Percentiles rank a stretch among this genome's conserved stretches.
Conservation (phyloP, 2,113 vertebrate species). For the Lethenteron reissneri region DNA sequence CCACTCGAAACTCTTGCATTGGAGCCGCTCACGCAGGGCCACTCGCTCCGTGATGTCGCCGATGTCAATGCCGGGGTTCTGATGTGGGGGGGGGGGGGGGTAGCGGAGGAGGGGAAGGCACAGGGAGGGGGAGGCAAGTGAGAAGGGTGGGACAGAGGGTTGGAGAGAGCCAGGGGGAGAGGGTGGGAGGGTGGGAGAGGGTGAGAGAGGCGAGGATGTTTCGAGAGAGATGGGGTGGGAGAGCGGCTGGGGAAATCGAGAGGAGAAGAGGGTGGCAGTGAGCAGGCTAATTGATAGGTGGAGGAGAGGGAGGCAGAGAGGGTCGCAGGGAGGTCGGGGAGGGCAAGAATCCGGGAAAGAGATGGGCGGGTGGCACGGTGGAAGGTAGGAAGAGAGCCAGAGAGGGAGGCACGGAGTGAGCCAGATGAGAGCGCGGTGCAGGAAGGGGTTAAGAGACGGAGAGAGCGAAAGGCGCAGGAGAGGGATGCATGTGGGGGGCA, state of each 20-base stretch:
- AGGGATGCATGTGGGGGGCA: not conserved
- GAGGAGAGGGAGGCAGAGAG: not conserved
- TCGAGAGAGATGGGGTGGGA: not conserved
- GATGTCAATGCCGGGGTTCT: conserved; percentile 91
- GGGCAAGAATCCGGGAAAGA: not conserved
- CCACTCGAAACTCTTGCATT: conserved; percentile 83
- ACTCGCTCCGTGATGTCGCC: conserved; percentile 74
- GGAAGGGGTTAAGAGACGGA: not conserved
- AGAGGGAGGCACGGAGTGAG: not conserved
- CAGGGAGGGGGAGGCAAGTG: not conserved
- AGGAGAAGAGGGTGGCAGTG: not conserved
- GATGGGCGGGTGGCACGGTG: not conserved
- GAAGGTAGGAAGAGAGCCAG: not conserved
- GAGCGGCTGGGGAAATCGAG: not conserved
- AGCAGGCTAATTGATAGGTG: not conserved
- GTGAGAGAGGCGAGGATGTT: not conserved
- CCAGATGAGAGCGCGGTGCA: not conserved
- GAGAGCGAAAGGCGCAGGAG: not conserved
- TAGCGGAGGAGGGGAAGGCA: not conserved
- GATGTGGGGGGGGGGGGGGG: conserved; percentile 7
- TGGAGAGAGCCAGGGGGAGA: not conserved
- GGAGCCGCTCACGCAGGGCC: conserved; percentile 61
- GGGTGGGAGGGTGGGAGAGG: not conserved
- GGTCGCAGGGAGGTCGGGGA: not conserved
- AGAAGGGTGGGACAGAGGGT: not conserved